Evolutionary conservation across 2,888 invertebrate genomes (phyloP).

Genomic region (Shargacucullia verbasci): DNA sequence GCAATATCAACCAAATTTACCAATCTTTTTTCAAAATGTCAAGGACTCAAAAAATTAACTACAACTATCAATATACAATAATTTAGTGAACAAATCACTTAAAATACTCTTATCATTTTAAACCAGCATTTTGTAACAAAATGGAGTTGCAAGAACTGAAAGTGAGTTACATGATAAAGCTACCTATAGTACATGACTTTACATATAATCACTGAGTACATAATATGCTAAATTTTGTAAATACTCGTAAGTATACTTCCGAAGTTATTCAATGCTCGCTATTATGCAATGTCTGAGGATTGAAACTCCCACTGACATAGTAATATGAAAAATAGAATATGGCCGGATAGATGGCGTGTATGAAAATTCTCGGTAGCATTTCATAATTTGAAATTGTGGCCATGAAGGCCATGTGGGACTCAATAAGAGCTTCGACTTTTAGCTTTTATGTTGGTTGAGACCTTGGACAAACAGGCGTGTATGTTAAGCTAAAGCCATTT

Average conservation of each 20-base stretch:
- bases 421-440: too few species aligned
- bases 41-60: too few species aligned
- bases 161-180: slow-evolving; percentile 11
- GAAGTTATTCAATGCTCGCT: neutral
- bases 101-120: too few species aligned
- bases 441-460: too few species aligned
- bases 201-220: slow-evolving; percentile 16
- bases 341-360: too few species aligned
- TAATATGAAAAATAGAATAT: slow-evolving; percentile 5
- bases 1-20: neutral
- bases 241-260: slow-evolving; percentile 3
- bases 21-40: neutral
- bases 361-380: too few species aligned
- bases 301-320: slow-evolving; percentile 1
- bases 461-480: too few species aligned
- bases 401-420: too few species aligned
- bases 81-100: too few species aligned
- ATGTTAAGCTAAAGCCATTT: too few species aligned
- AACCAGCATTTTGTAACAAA: neutral
- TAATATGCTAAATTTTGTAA: slow-evolving; percentile 10
- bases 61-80: too few species aligned
- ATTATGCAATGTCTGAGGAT: slow-evolving; percentile 20
- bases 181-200: slow-evolving; percentile 20
- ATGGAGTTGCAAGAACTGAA: neutral
- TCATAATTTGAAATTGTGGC: too few species aligned